A percentile compares a stretch with the other conserved stretches of the same genome.
Conservation (phyloP, 2,113 vertebrate genomes). For the Myiagra hebetior region DNA sequence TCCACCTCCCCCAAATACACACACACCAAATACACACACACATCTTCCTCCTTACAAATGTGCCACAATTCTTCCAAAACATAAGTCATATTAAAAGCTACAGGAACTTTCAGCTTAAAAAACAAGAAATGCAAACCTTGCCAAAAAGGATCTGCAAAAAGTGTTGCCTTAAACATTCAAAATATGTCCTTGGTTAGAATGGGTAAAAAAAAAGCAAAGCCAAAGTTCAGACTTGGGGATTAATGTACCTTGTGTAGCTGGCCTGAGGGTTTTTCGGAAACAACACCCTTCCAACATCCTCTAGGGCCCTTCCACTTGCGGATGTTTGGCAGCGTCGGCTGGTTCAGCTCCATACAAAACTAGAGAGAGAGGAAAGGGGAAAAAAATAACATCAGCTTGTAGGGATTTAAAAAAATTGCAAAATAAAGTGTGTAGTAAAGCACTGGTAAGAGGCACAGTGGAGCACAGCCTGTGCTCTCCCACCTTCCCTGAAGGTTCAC, state of each 20-base stretch:
- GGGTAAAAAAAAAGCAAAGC: fast-evolving
- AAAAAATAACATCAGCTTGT: background rate
- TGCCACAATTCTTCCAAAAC: background rate
- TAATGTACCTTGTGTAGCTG: conserved; percentile 78
- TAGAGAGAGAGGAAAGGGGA: conserved; percentile 66
- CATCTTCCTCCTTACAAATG: background rate
- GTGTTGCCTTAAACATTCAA: background rate
- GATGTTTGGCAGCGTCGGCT: conserved; percentile 84
- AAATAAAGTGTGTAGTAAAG: background rate
- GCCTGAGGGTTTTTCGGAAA: conserved; percentile 81
- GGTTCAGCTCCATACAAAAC: conserved; percentile 93
- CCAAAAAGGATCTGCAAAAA: background rate
- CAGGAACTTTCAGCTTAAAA: background rate
- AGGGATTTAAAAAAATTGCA: background rate
- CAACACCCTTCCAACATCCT: conserved; percentile 85
- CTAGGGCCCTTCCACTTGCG: conserved; percentile 87
- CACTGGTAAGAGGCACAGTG: background rate
- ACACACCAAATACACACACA: background rate
- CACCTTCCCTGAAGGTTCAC: background rate
- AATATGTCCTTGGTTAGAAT: background rate
- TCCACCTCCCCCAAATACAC: background rate
- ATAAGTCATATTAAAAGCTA: background rate
- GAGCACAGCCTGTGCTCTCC: background rate
- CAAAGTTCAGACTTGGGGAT: background rate
- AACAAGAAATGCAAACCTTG: background rate